Evolutionary conservation across 92 coral and sea anemone genomes (phyloP), one percentile per base, ranked within the genome.

Genomic region (Palythoa grandis): DNA sequence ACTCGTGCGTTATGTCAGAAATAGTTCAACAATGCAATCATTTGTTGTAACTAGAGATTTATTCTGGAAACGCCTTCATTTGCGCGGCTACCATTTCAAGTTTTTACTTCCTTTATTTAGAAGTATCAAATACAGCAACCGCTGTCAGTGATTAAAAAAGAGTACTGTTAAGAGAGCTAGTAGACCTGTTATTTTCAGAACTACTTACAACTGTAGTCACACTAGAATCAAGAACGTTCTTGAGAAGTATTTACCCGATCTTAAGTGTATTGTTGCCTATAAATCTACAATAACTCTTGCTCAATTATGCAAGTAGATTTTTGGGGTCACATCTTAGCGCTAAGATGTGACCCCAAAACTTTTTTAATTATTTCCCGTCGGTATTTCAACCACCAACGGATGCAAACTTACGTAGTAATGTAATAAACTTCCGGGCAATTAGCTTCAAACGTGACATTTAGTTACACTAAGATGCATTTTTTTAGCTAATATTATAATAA

Each of bases 221-320:
- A 52, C 79, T 11, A 52, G 39, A 11, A 74, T 50, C 1, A 74
- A 74, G 79, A 48, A 52, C 8, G 79, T 74, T 50, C 47, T 74
- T 19, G 25, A 48, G 53, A 74, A 20, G 38, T 52, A 74, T 52
- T 74, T 74, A 52, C 61, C 79, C 13, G 17, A 48, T n/a, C 37
- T 74, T 17, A 52, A 74, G 38, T 74, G 79, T 50, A n/a, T n/a
- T n/a, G n/a, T n/a, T n/a, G n/a, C n/a, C n/a, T n/a, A n/a, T n/a
- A n/a, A n/a, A n/a, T n/a, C n/a, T n/a, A 74, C 79, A 48, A 52
- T 52, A 19, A 74, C 79, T 48, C 79, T 74, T 48, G 79, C 79
- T 16, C 47, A 48, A 37, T 5, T 74, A 6, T 74, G 79, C 53
- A 74, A 74, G 79, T 74, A 48, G 47, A 25, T 72, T n/a, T n/a